Percentiles rank a stretch among this genome's conserved stretches.
Conservation (phyloP, 2,113 vertebrate species). For the Chionomys nivalis region DNA sequence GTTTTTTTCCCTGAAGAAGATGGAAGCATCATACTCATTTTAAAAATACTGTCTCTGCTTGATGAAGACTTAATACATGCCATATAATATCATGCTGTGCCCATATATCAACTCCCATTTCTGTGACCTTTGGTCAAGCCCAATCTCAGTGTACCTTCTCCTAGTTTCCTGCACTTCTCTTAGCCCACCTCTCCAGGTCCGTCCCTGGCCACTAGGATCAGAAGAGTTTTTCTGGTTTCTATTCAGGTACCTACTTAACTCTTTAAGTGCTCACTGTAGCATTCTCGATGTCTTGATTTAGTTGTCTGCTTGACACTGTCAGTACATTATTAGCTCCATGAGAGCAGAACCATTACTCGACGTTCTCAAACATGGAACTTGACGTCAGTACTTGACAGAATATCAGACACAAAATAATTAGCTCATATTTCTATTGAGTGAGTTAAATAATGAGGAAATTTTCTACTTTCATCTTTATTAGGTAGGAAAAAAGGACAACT, state of each 20-base stretch:
- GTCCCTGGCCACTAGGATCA: neutral
- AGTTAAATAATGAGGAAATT: neutral
- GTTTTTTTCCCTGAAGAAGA: neutral
- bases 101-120: neutral
- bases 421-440: conserved; percentile 2
- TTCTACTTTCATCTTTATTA: neutral
- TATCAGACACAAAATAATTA: neutral
- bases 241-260: neutral
- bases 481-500: neutral
- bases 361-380: neutral
- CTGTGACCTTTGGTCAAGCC: neutral
- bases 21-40: neutral
- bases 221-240: neutral
- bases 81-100: neutral
- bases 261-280: neutral
- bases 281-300: neutral
- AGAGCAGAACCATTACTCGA: neutral
- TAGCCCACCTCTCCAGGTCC: neutral
- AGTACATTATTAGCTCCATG: neutral
- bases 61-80: neutral
- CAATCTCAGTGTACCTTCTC: neutral
- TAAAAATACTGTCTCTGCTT: neutral
- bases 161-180: neutral
- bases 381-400: neutral
- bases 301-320: neutral